Conservation (phyloP, 2,113 vertebrate species). For the Chunga burmeisteri region DNA sequence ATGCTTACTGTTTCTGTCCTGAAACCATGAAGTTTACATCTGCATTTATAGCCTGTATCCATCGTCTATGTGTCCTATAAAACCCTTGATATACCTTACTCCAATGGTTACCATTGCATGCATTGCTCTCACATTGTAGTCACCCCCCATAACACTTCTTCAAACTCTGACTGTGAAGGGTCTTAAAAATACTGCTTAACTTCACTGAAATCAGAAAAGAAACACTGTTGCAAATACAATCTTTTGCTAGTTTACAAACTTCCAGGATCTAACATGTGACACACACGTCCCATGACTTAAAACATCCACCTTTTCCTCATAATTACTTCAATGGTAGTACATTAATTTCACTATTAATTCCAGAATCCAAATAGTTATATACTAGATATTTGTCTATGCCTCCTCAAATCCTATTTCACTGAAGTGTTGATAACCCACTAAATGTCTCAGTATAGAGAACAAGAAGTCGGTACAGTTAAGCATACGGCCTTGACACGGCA, state of each 20-base stretch:
- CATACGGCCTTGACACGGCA: rapidly evolving
- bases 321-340: neutral
- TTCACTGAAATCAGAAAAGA: neutral
- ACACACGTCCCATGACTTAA: neutral
- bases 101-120: no score
- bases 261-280: neutral
- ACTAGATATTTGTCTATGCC: neutral
- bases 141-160: neutral
- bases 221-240: neutral
- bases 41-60: neutral
- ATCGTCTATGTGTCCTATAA: neutral
- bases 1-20: neutral
- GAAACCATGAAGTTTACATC: neutral
- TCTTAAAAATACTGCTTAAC: neutral
- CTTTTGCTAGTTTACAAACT: neutral
- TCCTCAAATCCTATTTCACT: neutral
- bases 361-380: neutral
- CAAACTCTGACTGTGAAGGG: neutral
- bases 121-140: neutral
- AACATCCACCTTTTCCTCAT: neutral
- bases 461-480: neutral
- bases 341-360: neutral
- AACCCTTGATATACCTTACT: neutral
- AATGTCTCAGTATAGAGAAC: neutral
- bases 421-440: neutral